Conservation (phyloP, 2,113 vertebrate species). For the Xyrauchen texanus region DNA sequence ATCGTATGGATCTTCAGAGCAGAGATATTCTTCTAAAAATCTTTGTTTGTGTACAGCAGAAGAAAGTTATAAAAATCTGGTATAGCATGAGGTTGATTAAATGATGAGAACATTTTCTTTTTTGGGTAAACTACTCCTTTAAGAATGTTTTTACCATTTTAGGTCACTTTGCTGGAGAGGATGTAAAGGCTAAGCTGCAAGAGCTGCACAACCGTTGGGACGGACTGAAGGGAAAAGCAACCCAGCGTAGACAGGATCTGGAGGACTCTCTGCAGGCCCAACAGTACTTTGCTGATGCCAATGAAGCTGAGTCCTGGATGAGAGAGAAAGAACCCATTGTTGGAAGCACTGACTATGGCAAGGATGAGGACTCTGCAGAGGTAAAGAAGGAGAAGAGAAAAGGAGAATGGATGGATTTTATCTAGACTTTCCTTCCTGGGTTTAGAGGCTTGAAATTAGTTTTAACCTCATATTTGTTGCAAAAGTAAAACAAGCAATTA, state of each 20-base stretch:
- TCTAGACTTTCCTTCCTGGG: not conserved
- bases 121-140: no score
- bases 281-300: slow-evolving; percentile 98
- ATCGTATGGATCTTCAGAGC: no score
- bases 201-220: slow-evolving; percentile 95
- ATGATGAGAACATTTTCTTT: no score
- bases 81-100: no score
- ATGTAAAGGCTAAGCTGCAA: slow-evolving; percentile 86
- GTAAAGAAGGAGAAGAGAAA: slow-evolving; percentile 61
- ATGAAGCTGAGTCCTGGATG: slow-evolving; percentile 99
- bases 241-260: slow-evolving; percentile 92
- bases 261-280: slow-evolving; percentile 98
- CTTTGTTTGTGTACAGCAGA: no score
- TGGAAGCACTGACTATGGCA: slow-evolving; percentile 92
- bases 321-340: slow-evolving; percentile 98
- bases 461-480: not conserved
- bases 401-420: no score
- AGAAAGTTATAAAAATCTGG: no score
- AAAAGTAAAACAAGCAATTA: not conserved
- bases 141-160: not conserved
- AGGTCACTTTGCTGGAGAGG: slow-evolving; percentile 96
- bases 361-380: slow-evolving; percentile 98
- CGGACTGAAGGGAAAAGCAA: slow-evolving; percentile 87
- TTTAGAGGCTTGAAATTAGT: not conserved
- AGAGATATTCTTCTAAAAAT: no score